Percentiles rank a stretch among this genome's conserved stretches.
phyloP scores from a whole-genome alignment of 2,888 invertebrate species.

The Cosmia trapezina region DNA sequence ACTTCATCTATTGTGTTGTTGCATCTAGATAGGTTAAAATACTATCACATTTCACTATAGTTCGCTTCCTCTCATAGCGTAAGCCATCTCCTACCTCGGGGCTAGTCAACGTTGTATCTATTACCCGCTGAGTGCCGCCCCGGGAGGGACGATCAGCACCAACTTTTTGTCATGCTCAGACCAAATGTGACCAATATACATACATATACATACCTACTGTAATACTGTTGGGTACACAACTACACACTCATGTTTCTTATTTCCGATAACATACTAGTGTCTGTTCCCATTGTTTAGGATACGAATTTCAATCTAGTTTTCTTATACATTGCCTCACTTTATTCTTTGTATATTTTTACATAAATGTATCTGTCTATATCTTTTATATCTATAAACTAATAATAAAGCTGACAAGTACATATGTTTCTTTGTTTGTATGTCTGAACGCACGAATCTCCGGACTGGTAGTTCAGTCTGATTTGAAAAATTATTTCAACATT shows the following conservation, averaged over 20 bases:
- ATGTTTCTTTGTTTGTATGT: too few relatives aligned
- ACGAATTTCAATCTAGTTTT: background rate
- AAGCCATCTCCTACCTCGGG: slow-evolving; percentile 25
- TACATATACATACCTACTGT: background rate
- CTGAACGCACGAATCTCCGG: too few relatives aligned
- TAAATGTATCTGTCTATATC: too few relatives aligned
- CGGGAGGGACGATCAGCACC: slow-evolving; percentile 43
- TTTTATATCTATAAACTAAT: too few relatives aligned
- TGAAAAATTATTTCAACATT: too few relatives aligned
- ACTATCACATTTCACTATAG: background rate
- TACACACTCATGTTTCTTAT: background rate
- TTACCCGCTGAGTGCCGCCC: slow-evolving; percentile 60
- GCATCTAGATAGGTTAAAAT: background rate
- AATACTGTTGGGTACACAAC: background rate
- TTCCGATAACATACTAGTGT: background rate
- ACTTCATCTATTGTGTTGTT: background rate
- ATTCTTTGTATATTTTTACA: background rate
- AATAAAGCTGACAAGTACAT: too few relatives aligned
- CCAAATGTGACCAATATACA: slow-evolving; percentile 21
- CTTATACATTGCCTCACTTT: background rate
- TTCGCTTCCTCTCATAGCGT: slow-evolving; percentile 25
- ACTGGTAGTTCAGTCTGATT: too few relatives aligned
- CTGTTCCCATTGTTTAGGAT: background rate
- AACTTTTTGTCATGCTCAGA: slow-evolving; percentile 28
- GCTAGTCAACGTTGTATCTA: slow-evolving; percentile 58